phyloP scores from a whole-genome alignment of 2,113 vertebrate species.

The Myrmecobius fasciatus region DNA sequence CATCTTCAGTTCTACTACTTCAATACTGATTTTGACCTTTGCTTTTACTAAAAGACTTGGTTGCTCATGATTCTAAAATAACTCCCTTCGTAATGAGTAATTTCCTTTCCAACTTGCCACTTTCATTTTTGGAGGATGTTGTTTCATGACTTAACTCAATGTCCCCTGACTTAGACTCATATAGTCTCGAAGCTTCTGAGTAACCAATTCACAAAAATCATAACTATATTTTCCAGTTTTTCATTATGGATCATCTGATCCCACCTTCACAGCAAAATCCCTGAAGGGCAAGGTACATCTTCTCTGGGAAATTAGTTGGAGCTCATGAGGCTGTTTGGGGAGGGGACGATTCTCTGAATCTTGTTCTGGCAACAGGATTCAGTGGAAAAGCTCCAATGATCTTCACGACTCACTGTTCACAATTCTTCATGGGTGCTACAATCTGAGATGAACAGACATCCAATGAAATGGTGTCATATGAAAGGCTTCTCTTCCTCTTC shows the following conservation, averaged over 20 bases:
- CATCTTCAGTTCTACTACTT: background rate
- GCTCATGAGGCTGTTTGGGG: background rate
- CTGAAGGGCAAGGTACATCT: background rate
- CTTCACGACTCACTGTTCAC: too few species aligned
- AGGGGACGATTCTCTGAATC: too few species aligned
- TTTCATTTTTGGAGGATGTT: background rate
- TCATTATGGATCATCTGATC: background rate
- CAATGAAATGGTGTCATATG: background rate
- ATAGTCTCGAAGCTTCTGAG: background rate
- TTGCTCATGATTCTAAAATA: background rate
- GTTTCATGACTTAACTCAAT: background rate
- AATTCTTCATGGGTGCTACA: background rate
- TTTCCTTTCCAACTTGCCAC: background rate
- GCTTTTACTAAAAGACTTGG: background rate
- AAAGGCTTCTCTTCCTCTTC: background rate
- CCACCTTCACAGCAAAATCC: background rate
- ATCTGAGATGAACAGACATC: background rate
- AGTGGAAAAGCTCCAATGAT: background rate
- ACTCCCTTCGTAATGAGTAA: background rate
- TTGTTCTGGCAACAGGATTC: too few species aligned
- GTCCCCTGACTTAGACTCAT: background rate
- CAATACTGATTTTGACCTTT: background rate
- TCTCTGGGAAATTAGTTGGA: background rate
- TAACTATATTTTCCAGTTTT: background rate
- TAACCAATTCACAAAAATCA: background rate